Evolutionary conservation across 2,113 vertebrate genomes (phyloP), one percentile per base, ranked within the genome.

Genomic region (Myiozetetes cayanensis): DNA sequence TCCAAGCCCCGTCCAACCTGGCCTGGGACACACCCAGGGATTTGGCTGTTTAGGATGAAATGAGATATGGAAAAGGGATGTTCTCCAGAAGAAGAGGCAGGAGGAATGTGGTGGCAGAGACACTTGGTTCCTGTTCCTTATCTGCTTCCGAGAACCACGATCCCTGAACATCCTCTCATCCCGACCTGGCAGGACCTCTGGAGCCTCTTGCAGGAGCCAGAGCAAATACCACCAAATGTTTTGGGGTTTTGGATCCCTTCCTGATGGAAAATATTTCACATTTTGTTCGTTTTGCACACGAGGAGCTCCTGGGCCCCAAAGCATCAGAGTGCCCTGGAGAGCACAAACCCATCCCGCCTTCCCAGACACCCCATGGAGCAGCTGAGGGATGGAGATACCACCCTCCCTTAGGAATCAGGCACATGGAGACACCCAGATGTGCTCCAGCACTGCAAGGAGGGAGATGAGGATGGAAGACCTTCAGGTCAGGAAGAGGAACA

Each of bases 121-220:
- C 52, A 20, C 35, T 49, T 0, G 0, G 72, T 35, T 73, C 65
- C 66, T 62, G 20, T n/a, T 78, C 33, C 53, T 72, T 35, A 18
- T 62, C 47, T 15, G 7, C 52, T 67, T 67, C 0, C 0, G 23
- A 65, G 46, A 76, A 39, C 52, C 1, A 0, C 1, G 2, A 25
- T 43, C 39, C 52, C 44, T 8, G 12, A 53, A 8, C 30, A 49
- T 70, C 53, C 25, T 50, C 62, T 33, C 65, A 58, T 33, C 68
- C 65, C 52, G 43, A 84, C 68, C 90, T 20, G 24, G 55, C 14
- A 37, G 41, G 3, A 44, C 58, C n/a, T 82, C 30, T 4, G 4
- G 27, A 73, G 41, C 27, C n/a, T 8, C 67, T 23, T 10, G 43
- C 15, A 21, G 62, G 10, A 27, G 14, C 47, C 49, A 85, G 68